phyloP scores from a whole-genome alignment of 2,888 invertebrate genomes.

The Microctonus aethiopoides region DNA sequence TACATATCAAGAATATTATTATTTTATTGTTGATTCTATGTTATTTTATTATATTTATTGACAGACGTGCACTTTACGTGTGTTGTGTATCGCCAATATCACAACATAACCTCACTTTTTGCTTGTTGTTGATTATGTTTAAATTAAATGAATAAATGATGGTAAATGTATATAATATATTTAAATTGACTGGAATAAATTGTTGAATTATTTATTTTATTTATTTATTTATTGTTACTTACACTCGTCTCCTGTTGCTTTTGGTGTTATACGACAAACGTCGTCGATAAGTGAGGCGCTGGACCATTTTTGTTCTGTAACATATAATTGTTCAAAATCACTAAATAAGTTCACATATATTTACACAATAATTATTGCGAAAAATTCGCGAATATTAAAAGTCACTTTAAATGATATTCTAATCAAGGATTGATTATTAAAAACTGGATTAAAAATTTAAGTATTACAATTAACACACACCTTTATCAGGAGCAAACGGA shows the following conservation, averaged over 20 bases:
- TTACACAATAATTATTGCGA: slow-evolving; percentile 28
- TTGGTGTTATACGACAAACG: slow-evolving; percentile 99
- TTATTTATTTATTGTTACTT: slow-evolving; percentile 72
- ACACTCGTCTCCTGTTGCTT: slow-evolving; percentile 97
- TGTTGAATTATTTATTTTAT: not conserved
- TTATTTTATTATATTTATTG: not conserved
- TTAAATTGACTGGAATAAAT: not conserved
- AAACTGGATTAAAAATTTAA: slow-evolving; percentile 49
- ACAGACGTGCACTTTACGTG: not conserved
- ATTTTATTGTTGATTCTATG: no score
- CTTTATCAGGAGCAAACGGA: slow-evolving; percentile 54
- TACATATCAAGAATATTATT: not conserved
- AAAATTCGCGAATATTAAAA: slow-evolving; percentile 29
- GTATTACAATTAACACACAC: slow-evolving; percentile 51
- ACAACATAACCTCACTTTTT: slow-evolving; percentile 42
- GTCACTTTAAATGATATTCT: slow-evolving; percentile 24
- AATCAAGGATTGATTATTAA: slow-evolving; percentile 46
- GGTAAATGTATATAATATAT: not conserved
- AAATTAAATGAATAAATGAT: not conserved
- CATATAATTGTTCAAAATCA: slow-evolving; percentile 41
- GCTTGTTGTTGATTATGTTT: no score
- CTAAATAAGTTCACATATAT: slow-evolving; percentile 32
- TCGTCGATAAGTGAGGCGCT: slow-evolving; percentile 95
- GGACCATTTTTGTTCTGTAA: slow-evolving; percentile 78
- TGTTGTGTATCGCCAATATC: not conserved